Conservation (phyloP, 2,113 vertebrate genomes). For the Serilophus lunatus region DNA sequence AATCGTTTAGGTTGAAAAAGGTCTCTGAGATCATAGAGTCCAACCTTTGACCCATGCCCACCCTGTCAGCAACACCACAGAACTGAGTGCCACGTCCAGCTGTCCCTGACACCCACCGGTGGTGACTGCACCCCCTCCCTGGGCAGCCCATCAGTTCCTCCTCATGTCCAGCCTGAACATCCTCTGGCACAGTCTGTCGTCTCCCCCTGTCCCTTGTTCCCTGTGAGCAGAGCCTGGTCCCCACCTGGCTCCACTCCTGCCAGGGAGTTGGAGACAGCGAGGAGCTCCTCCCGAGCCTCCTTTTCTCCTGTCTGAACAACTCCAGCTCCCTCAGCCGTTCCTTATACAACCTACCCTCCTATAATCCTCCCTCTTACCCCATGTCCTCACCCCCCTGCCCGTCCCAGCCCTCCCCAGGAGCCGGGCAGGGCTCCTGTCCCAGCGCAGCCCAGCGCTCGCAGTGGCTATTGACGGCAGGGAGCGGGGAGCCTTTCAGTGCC, state of each 20-base stretch:
- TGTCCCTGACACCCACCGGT: neutral
- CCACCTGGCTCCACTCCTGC: neutral
- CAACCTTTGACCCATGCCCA: fast-evolving
- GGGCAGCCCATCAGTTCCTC: neutral
- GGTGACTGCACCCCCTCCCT: neutral
- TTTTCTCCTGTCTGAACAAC: neutral
- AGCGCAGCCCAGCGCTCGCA: neutral
- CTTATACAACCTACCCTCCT: neutral
- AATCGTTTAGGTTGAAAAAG: neutral
- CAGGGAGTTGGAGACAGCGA: neutral
- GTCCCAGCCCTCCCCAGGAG: neutral
- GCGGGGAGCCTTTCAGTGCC: conserved; percentile 44
- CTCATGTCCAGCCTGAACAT: fast-evolving
- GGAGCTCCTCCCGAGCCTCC: neutral
- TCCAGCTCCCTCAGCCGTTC: neutral
- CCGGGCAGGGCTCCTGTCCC: neutral
- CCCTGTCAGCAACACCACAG: neutral
- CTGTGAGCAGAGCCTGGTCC: neutral
- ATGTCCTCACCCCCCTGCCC: too few relatives aligned
- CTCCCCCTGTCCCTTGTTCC: neutral
- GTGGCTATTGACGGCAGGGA: neutral
- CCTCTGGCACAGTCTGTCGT: neutral
- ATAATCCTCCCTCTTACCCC: fast-evolving
- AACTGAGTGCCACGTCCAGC: fast-evolving
- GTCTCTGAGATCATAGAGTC: fast-evolving